Evolutionary conservation across 2,113 vertebrate genomes (phyloP).

Genomic region (Mellivora capensis): DNA sequence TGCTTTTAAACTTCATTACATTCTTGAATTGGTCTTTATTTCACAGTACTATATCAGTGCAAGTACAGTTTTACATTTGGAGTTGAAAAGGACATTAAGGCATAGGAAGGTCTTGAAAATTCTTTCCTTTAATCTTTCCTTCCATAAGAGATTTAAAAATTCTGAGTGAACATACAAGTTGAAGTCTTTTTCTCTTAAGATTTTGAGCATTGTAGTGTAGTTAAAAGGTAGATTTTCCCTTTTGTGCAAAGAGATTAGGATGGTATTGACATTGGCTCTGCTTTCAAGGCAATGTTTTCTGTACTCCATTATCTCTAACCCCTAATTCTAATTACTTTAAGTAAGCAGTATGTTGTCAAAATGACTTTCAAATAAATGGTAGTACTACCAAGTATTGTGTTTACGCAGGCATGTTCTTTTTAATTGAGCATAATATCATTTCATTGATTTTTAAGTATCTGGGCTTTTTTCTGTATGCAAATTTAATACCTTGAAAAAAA

Average conservation of each 20-base stretch:
- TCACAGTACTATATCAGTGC: neutral
- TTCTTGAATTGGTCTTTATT: neutral
- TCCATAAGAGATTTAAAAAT: neutral
- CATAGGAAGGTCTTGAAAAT: neutral
- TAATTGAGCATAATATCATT: neutral
- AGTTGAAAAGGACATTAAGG: neutral
- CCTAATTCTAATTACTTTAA: slow-evolving; percentile 19
- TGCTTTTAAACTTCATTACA: neutral
- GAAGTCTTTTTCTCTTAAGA: neutral
- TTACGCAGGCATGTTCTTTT: neutral
- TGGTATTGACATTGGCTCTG: neutral
- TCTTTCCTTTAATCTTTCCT: neutral
- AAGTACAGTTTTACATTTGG: neutral
- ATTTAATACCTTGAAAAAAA: neutral
- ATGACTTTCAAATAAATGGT: neutral
- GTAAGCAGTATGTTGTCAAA: neutral
- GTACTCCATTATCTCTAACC: slow-evolving; percentile 11
- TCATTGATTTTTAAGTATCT: slow-evolving; percentile 25
- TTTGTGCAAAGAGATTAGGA: neutral
- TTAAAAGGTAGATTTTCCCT: neutral
- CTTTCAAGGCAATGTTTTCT: slow-evolving; percentile 4
- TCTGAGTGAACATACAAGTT: neutral
- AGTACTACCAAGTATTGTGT: neutral
- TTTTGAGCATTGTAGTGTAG: neutral
- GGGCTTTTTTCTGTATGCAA: neutral